Evolutionary conservation across 2,113 vertebrate species (phyloP).

Genomic region (Tricholaema leucomelas): DNA sequence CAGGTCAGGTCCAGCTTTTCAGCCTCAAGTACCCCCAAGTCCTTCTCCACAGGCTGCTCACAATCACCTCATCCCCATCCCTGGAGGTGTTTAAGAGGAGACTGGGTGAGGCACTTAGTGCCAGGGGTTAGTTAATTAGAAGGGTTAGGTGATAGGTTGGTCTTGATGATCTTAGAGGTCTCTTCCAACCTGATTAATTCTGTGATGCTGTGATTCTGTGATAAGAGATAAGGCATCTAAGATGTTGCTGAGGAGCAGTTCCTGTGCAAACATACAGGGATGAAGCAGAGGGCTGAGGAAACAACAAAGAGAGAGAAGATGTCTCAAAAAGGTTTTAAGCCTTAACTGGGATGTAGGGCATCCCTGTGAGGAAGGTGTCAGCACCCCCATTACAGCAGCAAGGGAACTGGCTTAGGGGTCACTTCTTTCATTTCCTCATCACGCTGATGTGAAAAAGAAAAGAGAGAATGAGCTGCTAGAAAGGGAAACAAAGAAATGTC

Average conservation of each 20-base stretch:
- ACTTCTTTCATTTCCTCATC: slow-evolving; percentile 33
- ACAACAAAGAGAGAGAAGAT: not conserved
- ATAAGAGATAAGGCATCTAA: not conserved
- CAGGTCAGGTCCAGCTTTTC: too few relatives aligned
- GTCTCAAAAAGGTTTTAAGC: not conserved
- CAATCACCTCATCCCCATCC: too few relatives aligned
- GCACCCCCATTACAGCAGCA: not conserved
- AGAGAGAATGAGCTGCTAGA: not conserved
- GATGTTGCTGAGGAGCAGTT: not conserved
- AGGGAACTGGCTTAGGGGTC: slow-evolving; percentile 13
- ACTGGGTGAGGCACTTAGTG: too few relatives aligned
- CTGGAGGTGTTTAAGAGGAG: too few relatives aligned
- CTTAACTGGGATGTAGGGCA: not conserved
- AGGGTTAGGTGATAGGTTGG: too few relatives aligned
- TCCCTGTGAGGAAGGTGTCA: not conserved
- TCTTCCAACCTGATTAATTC: too few relatives aligned
- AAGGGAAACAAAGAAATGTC: not conserved
- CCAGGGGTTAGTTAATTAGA: too few relatives aligned
- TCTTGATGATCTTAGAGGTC: too few relatives aligned
- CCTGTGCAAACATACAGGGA: accelerated
- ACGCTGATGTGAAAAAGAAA: not conserved
- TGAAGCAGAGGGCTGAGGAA: not conserved
- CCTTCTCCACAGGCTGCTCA: too few relatives aligned
- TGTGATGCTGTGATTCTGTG: too few relatives aligned
- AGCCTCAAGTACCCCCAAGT: too few relatives aligned